phyloP scores from a whole-genome alignment of 2,113 vertebrate species.

The Odocoileus hemionus region DNA sequence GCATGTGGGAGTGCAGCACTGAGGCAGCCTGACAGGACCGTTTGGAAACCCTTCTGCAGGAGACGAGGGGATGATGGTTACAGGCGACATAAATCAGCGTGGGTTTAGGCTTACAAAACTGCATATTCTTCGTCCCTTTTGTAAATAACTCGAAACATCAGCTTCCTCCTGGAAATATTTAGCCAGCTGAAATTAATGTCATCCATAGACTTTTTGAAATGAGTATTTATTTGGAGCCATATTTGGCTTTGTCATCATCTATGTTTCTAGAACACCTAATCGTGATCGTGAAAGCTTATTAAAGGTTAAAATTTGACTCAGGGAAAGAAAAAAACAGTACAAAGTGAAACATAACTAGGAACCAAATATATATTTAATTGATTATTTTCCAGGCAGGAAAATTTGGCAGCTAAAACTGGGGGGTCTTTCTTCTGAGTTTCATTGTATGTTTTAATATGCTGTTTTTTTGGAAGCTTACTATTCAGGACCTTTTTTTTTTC shows the following conservation, averaged over 20 bases:
- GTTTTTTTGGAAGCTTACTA: not conserved
- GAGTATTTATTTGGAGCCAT: constrained; percentile 7
- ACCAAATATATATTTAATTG: not conserved
- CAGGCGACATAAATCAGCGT: not conserved
- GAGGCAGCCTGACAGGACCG: not conserved
- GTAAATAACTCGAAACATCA: not conserved
- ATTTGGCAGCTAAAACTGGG: not conserved
- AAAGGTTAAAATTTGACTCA: not conserved
- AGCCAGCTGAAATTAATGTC: not conserved
- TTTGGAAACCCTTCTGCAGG: not conserved
- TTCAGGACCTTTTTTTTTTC: not conserved
- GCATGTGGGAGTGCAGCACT: not conserved
- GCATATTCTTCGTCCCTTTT: not conserved
- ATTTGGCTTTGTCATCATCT: not conserved
- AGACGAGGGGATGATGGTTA: not conserved
- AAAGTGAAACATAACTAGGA: not conserved
- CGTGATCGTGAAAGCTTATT: not conserved
- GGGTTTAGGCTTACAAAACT: not conserved
- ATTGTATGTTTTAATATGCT: not conserved
- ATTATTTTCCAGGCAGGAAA: not conserved
- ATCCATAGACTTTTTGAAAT: not conserved
- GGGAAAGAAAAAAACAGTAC: not conserved
- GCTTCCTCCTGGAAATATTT: not conserved
- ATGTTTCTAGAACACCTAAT: not conserved
- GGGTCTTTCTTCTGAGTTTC: not conserved